Base-by-base conservation (phyloP, 2,113 vertebrate genomes). In the Alces alces region DNA sequence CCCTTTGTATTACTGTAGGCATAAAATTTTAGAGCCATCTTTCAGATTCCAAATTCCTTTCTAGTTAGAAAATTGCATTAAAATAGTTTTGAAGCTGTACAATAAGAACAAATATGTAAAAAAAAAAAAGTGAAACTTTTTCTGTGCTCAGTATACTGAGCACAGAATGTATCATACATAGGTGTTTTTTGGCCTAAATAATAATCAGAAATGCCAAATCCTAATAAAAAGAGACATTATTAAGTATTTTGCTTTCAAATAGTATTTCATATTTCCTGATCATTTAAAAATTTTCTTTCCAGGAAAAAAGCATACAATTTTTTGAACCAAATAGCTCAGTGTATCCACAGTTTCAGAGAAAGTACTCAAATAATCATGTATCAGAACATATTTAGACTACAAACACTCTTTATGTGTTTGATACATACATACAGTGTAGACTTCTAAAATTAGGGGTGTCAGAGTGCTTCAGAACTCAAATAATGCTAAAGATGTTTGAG, bases 21-120 rank as follows among this genome's bases (percentile, higher is more conserved):
- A 86, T 70, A 61, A 83, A 95, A 45, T 45, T 61, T 91, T 91
- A 50, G 61, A 93, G 73, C 17, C 21, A 61, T 89, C 23, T 93
- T 97, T 84, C 70, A 91, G 50, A 79, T 89, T 96, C 45, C 52
- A 89, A 89, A 89, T 89, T 78, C 27, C 23, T 96, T 95, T 91
- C 25, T 84, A 36, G 25, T 70, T 93, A 61, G 85, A 96, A 96
- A 83, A 70, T 82, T 70, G 64, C 21, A 57, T 64, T n/a, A 50
- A 92, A 93, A 92, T 73, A 17, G 7, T 92, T 95, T 92, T 80
- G 50, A 85, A 96, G n/a, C 9, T 82, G 7, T 91, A 86, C 1
- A 60, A 19, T 93, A 88, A 93, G 78, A 61, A 39, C 36, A 91
- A 96, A 97, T 57, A 21, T 57, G 17, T 36, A 8, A 36, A 55